Evolutionary conservation across 2,113 vertebrate genomes (phyloP).

Genomic region (Lasiurus borealis): DNA sequence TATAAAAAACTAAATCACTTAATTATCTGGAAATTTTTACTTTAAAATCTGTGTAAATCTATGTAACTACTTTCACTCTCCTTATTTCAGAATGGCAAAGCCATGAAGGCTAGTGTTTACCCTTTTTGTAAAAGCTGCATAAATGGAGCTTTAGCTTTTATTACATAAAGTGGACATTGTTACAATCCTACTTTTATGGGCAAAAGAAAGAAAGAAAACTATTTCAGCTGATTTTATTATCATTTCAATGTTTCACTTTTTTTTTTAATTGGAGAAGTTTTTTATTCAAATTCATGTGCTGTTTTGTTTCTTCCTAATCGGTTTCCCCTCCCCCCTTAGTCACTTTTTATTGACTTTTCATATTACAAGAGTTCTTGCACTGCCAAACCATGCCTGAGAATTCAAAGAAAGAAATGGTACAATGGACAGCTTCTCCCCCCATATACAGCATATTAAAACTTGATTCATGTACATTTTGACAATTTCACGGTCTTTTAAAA

Average conservation of each 20-base stretch:
- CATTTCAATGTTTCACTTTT: constrained; percentile 24
- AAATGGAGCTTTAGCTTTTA: background rate
- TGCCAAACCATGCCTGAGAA: too few relatives aligned
- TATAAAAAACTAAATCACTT: constrained; percentile 36
- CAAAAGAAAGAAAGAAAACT: background rate
- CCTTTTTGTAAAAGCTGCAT: background rate
- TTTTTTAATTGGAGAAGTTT: background rate
- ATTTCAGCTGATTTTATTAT: background rate
- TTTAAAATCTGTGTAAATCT: background rate
- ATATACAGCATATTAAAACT: too few relatives aligned
- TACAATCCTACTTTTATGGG: background rate
- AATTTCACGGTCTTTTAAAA: too few relatives aligned
- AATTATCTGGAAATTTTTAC: background rate
- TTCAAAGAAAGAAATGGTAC: too few relatives aligned
- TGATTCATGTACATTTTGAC: too few relatives aligned
- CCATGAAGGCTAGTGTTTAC: constrained; percentile 44
- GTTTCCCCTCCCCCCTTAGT: background rate
- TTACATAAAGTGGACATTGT: background rate
- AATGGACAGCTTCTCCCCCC: too few relatives aligned
- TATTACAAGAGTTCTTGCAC: too few relatives aligned
- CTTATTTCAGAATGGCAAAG: constrained; percentile 52
- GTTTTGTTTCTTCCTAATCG: constrained; percentile 41
- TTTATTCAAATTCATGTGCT: constrained; percentile 35
- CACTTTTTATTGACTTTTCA: too few relatives aligned
- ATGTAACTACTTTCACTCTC: background rate